Percentiles rank a stretch among this genome's conserved stretches.
Conservation (phyloP, 2,797 vertebrate species). For the Bradypodion pumilum region DNA sequence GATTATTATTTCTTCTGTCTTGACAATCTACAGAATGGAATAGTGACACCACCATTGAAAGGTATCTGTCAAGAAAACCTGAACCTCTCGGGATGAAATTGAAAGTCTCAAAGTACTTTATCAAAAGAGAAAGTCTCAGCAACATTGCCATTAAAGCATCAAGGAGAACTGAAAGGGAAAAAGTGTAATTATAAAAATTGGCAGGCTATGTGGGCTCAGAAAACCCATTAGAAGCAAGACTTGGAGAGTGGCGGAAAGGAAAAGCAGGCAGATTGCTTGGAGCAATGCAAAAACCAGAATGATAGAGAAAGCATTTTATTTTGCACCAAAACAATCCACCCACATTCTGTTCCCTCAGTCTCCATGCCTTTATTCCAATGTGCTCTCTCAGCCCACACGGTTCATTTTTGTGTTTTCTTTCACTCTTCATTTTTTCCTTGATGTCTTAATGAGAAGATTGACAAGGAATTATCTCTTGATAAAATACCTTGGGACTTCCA, state of each 20-base stretch:
- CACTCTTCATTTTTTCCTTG: no score
- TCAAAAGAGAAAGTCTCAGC: constrained; percentile 21
- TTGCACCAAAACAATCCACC: background rate
- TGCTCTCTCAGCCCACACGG: no score
- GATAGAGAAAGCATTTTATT: background rate
- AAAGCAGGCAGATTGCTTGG: background rate
- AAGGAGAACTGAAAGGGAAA: constrained; percentile 8
- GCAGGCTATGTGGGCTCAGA: background rate
- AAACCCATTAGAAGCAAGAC: constrained; percentile 9
- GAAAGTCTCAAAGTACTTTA: constrained; percentile 19
- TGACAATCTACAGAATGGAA: background rate
- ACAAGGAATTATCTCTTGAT: no score
- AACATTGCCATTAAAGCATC: constrained; percentile 8
- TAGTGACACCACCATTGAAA: background rate
- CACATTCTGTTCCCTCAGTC: no score
- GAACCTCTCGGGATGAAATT: constrained; percentile 3
- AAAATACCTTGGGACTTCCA: no score
- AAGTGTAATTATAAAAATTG: constrained; percentile 22
- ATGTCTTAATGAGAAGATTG: no score
- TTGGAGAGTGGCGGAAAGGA: no score
- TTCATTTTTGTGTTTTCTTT: no score
- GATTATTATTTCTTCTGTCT: background rate
- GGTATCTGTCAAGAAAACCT: background rate
- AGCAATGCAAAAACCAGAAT: background rate
- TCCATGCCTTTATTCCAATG: no score